Percentiles rank a stretch among this genome's conserved stretches.
Evolutionary conservation across 2,888 invertebrate species (phyloP).

Genomic region (Phaedon cochleariae): DNA sequence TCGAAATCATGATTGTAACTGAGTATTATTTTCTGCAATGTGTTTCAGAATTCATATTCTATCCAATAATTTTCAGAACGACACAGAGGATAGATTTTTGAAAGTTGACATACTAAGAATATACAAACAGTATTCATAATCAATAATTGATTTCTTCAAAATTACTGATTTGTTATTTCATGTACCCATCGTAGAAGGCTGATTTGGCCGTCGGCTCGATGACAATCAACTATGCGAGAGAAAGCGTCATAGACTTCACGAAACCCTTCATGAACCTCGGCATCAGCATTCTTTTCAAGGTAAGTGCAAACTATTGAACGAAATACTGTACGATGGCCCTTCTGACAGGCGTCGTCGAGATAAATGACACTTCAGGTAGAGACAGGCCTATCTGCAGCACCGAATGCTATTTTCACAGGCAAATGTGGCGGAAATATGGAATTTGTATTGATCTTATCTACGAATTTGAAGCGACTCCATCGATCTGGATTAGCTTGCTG

Average conservation of each 20-base stretch:
- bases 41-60: too few species aligned
- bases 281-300: conserved; percentile 87
- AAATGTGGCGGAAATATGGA: not conserved
- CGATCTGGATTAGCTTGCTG: too few species aligned
- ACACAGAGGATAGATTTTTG: too few species aligned
- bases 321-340: not conserved
- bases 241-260: conserved; percentile 90
- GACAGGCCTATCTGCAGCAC: not conserved
- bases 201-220: conserved; percentile 89
- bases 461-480: too few species aligned
- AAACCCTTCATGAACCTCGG: conserved; percentile 93
- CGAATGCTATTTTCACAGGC: not conserved
- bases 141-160: too few species aligned
- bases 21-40: too few species aligned
- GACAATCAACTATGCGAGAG: conserved; percentile 89
- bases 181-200: conserved; percentile 70
- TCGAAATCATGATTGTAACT: too few species aligned
- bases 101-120: too few species aligned
- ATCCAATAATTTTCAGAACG: too few species aligned
- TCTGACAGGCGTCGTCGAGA: not conserved
- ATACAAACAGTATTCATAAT: too few species aligned
- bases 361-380: not conserved
- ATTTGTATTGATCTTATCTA: not conserved
- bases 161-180: not conserved
- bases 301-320: conserved; percentile 52